These are phyloP conservation scores for Mythimna pallens DNA, from an alignment of 2,888 invertebrate genomes.

Conservation along the genomic window DNA sequence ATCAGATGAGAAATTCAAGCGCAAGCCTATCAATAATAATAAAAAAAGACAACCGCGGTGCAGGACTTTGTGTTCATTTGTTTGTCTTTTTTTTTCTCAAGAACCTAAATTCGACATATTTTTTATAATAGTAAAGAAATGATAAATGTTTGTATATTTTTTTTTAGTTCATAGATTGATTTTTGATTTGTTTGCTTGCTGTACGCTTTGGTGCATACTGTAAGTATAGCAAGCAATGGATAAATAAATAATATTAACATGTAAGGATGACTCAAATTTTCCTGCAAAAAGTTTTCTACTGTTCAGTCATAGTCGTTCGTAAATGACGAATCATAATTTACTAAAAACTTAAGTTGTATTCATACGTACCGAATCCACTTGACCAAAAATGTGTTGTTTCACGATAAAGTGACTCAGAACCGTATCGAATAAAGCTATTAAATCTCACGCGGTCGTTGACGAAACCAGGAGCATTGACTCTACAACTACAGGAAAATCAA, in stretches of 20 bases:
- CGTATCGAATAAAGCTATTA: slow-evolving; percentile 9
- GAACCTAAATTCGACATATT: too few relatives aligned
- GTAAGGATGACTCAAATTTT: neutral
- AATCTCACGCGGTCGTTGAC: slow-evolving; percentile 39
- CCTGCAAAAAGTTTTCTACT: neutral
- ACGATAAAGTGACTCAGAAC: slow-evolving; percentile 19
- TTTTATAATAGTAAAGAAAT: too few relatives aligned
- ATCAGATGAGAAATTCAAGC: too few relatives aligned
- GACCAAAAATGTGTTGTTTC: slow-evolving; percentile 2
- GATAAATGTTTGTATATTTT: too few relatives aligned
- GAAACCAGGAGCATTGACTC: slow-evolving; percentile 42
- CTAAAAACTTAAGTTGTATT: neutral
- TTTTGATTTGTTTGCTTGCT: too few relatives aligned
- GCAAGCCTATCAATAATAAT: too few relatives aligned
- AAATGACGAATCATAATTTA: slow-evolving; percentile 7
- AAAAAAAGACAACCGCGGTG: too few relatives aligned
- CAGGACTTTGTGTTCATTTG: too few relatives aligned
- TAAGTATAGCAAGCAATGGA: too few relatives aligned
- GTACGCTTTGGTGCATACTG: too few relatives aligned
- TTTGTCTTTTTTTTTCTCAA: too few relatives aligned
- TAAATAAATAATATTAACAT: neutral
- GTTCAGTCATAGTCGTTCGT: neutral
- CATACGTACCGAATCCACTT: neutral
- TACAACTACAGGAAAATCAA: slow-evolving; percentile 30
- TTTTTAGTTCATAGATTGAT: too few relatives aligned